Conservation (phyloP, 92 coral and sea anemone genomes). For the Metridium senile region DNA sequence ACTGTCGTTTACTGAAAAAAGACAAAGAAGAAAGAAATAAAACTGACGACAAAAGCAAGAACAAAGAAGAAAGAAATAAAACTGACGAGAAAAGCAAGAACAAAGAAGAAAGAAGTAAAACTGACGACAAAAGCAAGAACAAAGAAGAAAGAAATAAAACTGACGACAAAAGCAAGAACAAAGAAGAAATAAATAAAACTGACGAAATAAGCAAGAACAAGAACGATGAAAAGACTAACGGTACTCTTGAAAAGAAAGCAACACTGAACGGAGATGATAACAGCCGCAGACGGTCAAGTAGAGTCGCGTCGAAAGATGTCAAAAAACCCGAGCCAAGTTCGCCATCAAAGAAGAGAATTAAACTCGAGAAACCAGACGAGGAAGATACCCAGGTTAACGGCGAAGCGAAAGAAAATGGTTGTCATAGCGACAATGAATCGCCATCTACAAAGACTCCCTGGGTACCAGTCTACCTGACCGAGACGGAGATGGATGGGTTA, state of each 20-base stretch:
- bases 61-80: conserved; percentile 1
- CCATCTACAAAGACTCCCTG: conserved; percentile 58
- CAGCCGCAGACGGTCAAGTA: conserved; percentile 69
- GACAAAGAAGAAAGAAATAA: conserved; percentile 55
- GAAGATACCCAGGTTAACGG: conserved; percentile 34
- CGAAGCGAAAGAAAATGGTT: conserved; percentile 40
- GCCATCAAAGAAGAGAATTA: conserved; percentile 13
- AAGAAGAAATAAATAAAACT: conserved; percentile 38
- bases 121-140: conserved; percentile 1
- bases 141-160: too few species aligned
- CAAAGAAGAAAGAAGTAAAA: not conserved
- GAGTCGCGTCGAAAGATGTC: conserved; percentile 58
- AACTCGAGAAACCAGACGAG: conserved; percentile 45
- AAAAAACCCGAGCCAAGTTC: conserved; percentile 28
- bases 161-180: too few species aligned
- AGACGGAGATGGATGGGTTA: conserved; percentile 71
- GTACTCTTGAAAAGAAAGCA: conserved; percentile 20
- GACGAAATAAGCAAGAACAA: conserved; percentile 7
- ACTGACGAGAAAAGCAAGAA: conserved; percentile 6
- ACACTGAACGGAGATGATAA: conserved; percentile 11
- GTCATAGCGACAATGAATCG: conserved; percentile 39
- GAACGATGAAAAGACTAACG: conserved; percentile 7
- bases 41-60: conserved; percentile 3
- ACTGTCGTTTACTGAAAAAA: conserved; percentile 60
- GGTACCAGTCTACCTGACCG: conserved; percentile 85